Base-by-base conservation (phyloP, 2,797 vertebrate genomes). In the Chrosomus eos region DNA sequence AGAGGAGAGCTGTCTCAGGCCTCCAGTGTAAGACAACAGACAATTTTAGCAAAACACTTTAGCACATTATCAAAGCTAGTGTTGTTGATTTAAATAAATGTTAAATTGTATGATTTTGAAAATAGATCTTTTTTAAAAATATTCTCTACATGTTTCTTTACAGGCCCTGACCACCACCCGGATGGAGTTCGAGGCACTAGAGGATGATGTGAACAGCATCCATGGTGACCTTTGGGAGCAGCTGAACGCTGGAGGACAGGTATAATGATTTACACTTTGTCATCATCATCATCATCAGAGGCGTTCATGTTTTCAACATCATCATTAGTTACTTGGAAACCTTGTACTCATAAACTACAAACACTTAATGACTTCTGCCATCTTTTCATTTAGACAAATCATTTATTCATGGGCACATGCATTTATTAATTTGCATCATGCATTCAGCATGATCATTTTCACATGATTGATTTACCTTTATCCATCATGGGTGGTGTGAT, bases 211-310 rank as follows among this genome's bases (percentile, higher is more conserved):
- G 84, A 97, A 96, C 0, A 94, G 96, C 80, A 95, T 99, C 86
- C 98, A 99, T 1, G 97, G 97, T 2, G 97, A 98, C 87, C 94
- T 99, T 11, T 99, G 97, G 97, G 97, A 99, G 85, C 98, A 99
- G 89, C 97, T 99, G 67, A 97, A 97, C 87, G 90, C 97, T 90
- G 98, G 98, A 88, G 94, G 95, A 36, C 97, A 98, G 96, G 97
- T 98, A 33, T 33, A 33, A 33, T 73, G 11, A 11, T 64, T 64
- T 8, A 28, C 62, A 31, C 1, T 53, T 14, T 48, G n/a, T 80
- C 26, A 55, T 36, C 48, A n/a, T 80, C 26, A 55, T 36, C 48
- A n/a, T 38, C 60, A 62, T 75, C 81, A 40, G 53, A 11, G 19
- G n/a, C 10, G 10, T 14, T 60, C n/a, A 28, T 62, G 26, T 28